Evolutionary conservation across 2,113 vertebrate genomes (phyloP).

Genomic region (Hydrochoerus hydrochaeris): DNA sequence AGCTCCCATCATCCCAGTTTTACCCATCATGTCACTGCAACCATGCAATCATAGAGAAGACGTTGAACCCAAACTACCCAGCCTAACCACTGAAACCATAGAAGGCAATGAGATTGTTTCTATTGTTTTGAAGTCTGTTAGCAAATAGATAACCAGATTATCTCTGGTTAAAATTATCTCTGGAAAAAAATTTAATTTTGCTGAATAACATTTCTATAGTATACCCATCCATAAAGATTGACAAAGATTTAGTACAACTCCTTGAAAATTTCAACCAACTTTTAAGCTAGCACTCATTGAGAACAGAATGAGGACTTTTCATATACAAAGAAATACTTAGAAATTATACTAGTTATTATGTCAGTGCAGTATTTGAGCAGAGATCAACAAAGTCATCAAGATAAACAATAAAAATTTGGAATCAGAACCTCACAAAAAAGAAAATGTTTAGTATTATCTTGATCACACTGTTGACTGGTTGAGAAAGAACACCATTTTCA

Average conservation of each 20-base stretch:
- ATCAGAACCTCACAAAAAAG: neutral
- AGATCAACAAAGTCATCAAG: constrained; percentile 24
- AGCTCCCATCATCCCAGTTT: neutral
- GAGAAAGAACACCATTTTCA: neutral
- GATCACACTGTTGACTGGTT: neutral
- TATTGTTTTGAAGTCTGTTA: neutral
- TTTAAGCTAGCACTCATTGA: neutral
- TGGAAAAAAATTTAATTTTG: neutral
- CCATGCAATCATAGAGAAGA: neutral
- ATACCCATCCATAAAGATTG: neutral
- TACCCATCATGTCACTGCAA: neutral
- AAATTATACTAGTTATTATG: neutral
- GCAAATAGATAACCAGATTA: neutral
- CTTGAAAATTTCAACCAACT: neutral
- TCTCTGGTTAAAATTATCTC: too few species aligned
- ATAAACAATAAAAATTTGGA: neutral
- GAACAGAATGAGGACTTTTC: neutral
- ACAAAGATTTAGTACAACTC: neutral
- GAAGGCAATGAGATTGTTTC: neutral
- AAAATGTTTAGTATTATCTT: neutral
- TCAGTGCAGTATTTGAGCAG: neutral
- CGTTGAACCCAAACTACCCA: neutral
- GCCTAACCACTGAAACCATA: neutral
- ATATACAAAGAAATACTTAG: neutral
- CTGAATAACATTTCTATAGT: neutral